Evolutionary conservation across 2,797 vertebrate genomes (phyloP), one percentile per base, ranked within the genome.

Genomic region (Podarcis lilfordi): DNA sequence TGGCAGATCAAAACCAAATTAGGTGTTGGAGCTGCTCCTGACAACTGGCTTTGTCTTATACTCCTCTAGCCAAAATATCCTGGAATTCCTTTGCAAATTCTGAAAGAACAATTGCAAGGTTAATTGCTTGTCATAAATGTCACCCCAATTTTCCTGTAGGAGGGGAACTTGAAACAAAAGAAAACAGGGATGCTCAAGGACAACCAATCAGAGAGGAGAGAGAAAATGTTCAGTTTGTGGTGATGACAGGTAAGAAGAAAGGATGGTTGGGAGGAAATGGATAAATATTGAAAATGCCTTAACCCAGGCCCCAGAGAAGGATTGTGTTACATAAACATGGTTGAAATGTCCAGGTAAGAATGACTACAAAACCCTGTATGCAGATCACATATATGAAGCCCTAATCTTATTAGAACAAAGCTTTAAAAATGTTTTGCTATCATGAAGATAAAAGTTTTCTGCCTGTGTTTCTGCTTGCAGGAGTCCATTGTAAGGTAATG

Each of bases 21-120:
- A 40, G 35, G 25, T 75, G 13, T 15, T 75, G 29, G 32, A 75
- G 32, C 13, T 15, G 32, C 25, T 3, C 25, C 15, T 29, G 27
- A 35, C 79, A 85, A 43, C 37, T 77, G 40, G 37, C 2, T 13
- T 66, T 76, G 19, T 10, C 23, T 23, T 77, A 90, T 43, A 1
- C 25, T 50, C 77, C 81, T 84, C 59, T 81, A 91, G 87, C 64
- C 8, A 86, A 89, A 92, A 79, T 9, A 27, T 27, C n/a, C 2
- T 37, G 8, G 80, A 90, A 5, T 21, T 91, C 85, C 75, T 82
- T 0, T 0, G 5, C 37, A 81, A 86, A 13, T 50, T 37, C 13
- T 78, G 4, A 15, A 64, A 84, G 19, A 50, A 86, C 80, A 88
- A 78, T 82, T 23, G 85, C 50, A 78, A 88, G 32, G 37, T 27